A percentile compares a stretch with the other conserved stretches of the same genome.
Conservation (phyloP, 2,797 vertebrate species). For the Hybognathus amarus region DNA sequence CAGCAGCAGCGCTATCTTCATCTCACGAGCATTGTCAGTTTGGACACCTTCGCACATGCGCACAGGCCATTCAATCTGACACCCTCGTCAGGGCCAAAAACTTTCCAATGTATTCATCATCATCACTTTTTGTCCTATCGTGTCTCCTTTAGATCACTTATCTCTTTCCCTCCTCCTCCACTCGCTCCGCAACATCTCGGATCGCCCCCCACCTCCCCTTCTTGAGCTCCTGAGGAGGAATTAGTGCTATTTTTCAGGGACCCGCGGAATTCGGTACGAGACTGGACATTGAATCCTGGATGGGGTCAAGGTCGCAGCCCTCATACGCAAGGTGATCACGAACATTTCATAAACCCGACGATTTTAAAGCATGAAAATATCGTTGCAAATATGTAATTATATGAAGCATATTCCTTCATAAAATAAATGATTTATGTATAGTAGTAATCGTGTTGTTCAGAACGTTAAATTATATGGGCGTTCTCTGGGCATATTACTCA, state of each 20-base stretch:
- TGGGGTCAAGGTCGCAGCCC: constrained; percentile 78
- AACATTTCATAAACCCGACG: not conserved
- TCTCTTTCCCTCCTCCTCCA: constrained; percentile 85
- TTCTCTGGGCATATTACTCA: not conserved
- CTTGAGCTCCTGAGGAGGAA: constrained; percentile 87
- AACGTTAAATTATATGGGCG: not conserved
- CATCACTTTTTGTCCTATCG: constrained; percentile 91
- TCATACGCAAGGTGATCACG: constrained; percentile 52
- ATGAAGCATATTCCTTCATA: not conserved
- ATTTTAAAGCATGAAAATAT: not conserved
- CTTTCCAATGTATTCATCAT: constrained; percentile 99
- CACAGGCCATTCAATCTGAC: constrained; percentile 99
- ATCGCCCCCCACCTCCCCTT: constrained; percentile 65
- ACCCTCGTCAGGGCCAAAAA: constrained; percentile 98
- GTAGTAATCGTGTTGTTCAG: constrained; percentile 6
- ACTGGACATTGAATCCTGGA: constrained; percentile 74
- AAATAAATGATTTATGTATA: constrained; percentile 13
- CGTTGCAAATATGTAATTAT: not conserved
- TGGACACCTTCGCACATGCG: constrained; percentile 99
- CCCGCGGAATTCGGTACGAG: constrained; percentile 73
- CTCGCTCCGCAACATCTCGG: constrained; percentile 71
- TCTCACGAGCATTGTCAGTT: constrained; percentile 99
- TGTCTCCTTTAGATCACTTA: constrained; percentile 94
- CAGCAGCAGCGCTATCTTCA: constrained; percentile 99
- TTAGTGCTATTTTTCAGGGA: constrained; percentile 75